Evolutionary conservation across 2,797 vertebrate species (phyloP), one percentile per base, ranked within the genome.

Genomic region (Pteronotus mesoamericanus): DNA sequence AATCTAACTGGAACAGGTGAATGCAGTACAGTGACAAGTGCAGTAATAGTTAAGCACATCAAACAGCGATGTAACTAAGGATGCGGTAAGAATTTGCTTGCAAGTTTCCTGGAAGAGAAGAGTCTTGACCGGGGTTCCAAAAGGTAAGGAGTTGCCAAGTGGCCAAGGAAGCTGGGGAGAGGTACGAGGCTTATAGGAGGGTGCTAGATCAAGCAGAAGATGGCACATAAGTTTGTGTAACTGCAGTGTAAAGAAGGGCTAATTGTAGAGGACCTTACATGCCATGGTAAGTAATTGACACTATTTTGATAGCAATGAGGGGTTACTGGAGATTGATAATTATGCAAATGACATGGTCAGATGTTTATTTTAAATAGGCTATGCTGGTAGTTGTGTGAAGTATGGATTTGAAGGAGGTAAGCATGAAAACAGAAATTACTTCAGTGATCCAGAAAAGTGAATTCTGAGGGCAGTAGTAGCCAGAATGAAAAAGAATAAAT

Each of bases 91-190:
- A 80, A 85, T 85, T 93, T 80, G 64, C 24, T 71, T 82, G 61
- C 24, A 64, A 39, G 55, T 72, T 92, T 95, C 69, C 61, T 86
- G 46, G 29, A 79, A 48, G 75, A 77, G 6, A 71, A 37, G 89
- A 68, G n/a, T 91, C 39, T 87, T 84, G 66, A 92, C n/a, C 71
- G 53, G 19, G 19, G n/a, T 90, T 90, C 75, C 78, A 74, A 90
- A 84, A 84, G 88, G 79, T 69, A 32, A 59, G 55, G 37, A 84
- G 15, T 84, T 59, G 44, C 85, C 16, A 77, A 2, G 7, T 75
- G n/a, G 42, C 51, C 29, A 34, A 6, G 78, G n/a, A 88, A 92
- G 7, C 57, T 39, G 37, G 29, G 6, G 69, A 59, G 61, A 72
- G 26, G n/a, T 44, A 16, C 82, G 64, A 66, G 29, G 42, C 8